phyloP scores from a whole-genome alignment of 2,888 invertebrate genomes.

The Strigamia maritima region DNA sequence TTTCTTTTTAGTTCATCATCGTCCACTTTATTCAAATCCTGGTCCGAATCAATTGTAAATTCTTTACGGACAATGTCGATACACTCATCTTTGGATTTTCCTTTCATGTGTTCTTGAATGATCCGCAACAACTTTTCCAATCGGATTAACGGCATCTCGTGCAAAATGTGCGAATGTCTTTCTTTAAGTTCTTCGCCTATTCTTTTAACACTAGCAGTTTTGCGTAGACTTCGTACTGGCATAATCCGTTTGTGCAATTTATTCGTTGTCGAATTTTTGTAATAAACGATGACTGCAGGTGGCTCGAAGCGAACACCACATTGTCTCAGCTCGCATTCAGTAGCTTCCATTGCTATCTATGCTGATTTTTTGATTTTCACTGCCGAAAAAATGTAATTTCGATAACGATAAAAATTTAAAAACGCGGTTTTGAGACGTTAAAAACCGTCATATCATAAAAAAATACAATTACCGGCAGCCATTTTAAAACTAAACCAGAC shows the following conservation, averaged over 20 bases:
- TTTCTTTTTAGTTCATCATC: slow-evolving; percentile 53
- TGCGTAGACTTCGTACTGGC: slow-evolving; percentile 54
- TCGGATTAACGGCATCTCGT: slow-evolving; percentile 51
- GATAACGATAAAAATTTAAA: neutral
- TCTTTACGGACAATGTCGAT: slow-evolving; percentile 49
- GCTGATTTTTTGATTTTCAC: neutral
- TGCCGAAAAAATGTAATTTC: neutral
- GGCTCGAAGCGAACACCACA: slow-evolving; percentile 53
- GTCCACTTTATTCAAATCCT: slow-evolving; percentile 55
- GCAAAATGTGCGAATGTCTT: slow-evolving; percentile 52
- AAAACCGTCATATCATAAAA: neutral
- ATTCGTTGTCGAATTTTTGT: slow-evolving; percentile 46
- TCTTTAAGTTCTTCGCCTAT: slow-evolving; percentile 51
- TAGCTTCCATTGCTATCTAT: neutral
- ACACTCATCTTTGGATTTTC: slow-evolving; percentile 52
- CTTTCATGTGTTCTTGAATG: slow-evolving; percentile 54
- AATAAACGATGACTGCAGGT: slow-evolving; percentile 51
- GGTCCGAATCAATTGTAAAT: slow-evolving; percentile 54
- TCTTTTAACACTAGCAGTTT: slow-evolving; percentile 50
- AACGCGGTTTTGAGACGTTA: neutral
- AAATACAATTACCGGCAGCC: neutral
- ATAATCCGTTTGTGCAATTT: slow-evolving; percentile 53
- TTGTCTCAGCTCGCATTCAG: slow-evolving; percentile 44
- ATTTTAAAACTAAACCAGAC: neutral
- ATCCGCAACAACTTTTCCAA: slow-evolving; percentile 55